Percentiles rank a stretch among this genome's conserved stretches.
phyloP scores from a whole-genome alignment of 2,113 vertebrate genomes.

The Podarcis raffonei region DNA sequence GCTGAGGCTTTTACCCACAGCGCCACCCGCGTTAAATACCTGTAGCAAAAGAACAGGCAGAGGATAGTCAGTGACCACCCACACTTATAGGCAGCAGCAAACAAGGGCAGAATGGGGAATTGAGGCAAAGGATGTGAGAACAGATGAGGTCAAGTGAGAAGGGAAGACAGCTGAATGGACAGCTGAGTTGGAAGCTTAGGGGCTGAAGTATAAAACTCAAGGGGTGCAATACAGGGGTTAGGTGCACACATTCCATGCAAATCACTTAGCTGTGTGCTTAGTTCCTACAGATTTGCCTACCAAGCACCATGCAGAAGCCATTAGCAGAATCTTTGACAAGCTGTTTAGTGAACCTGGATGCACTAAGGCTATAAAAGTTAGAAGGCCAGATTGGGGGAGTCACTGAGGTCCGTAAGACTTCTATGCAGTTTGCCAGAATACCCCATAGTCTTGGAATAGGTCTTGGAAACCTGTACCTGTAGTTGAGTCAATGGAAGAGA shows the following conservation, averaged over 20 bases:
- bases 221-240: neutral
- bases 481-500: too few relatives aligned
- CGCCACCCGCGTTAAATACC: rapidly evolving
- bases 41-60: slow-evolving; percentile 60
- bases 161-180: neutral
- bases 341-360: slow-evolving; percentile 27
- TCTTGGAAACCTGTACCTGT: too few relatives aligned
- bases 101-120: neutral
- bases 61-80: slow-evolving; percentile 27
- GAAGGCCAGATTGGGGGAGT: too few relatives aligned
- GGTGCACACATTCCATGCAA: neutral
- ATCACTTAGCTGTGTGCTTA: neutral
- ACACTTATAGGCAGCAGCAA: neutral
- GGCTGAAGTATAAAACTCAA: neutral
- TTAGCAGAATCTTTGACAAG: slow-evolving; percentile 26
- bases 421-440: too few relatives aligned
- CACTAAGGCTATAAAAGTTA: neutral
- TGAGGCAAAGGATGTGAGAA: neutral
- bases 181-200: neutral
- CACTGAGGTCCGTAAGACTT: too few relatives aligned
- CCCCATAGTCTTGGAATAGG: too few relatives aligned
- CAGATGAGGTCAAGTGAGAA: neutral
- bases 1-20: too few relatives aligned
- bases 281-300: neutral
- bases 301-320: slow-evolving; percentile 22